A percentile compares a stretch with the other conserved stretches of the same genome.
Conservation (phyloP, 30 jellyfish, hydroid and myxozoan species). For the Aurelia coerulea region DNA sequence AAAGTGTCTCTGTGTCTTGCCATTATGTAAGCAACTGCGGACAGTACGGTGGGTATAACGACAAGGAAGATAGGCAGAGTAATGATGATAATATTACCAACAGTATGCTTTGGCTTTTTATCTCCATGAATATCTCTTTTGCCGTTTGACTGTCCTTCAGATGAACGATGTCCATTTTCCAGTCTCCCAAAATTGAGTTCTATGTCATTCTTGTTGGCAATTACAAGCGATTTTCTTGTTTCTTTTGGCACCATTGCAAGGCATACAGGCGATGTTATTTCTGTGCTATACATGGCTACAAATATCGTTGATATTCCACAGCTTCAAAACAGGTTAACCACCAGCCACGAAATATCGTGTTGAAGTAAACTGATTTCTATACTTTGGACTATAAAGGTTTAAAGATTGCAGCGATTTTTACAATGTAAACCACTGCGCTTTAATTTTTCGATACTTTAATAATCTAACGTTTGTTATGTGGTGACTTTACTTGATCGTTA, state of each 20-base stretch:
- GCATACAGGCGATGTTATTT: background rate
- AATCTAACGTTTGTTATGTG: no score
- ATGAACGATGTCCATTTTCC: background rate
- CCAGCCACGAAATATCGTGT: no score
- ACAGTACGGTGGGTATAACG: conserved; percentile 16
- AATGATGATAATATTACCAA: conserved; percentile 34
- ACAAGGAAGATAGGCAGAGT: conserved; percentile 42
- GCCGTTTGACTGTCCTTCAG: background rate
- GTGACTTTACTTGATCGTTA: no score
- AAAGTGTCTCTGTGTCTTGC: conserved; percentile 25
- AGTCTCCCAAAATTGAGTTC: background rate
- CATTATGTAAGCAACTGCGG: conserved; percentile 43
- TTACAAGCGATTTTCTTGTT: conserved; percentile 2
- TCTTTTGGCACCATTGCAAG: background rate
- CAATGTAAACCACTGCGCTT: no score
- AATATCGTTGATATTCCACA: no score
- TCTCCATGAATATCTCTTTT: background rate
- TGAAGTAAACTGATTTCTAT: no score
- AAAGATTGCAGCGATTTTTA: no score
- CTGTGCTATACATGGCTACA: no score
- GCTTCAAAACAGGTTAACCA: no score
- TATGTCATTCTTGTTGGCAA: background rate
- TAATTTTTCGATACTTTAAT: no score
- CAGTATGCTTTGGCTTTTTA: conserved; percentile 14
- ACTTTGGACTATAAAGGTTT: no score